Conservation (phyloP, 1,140 invertebrate genomes). For the Brachionus rubens region DNA sequence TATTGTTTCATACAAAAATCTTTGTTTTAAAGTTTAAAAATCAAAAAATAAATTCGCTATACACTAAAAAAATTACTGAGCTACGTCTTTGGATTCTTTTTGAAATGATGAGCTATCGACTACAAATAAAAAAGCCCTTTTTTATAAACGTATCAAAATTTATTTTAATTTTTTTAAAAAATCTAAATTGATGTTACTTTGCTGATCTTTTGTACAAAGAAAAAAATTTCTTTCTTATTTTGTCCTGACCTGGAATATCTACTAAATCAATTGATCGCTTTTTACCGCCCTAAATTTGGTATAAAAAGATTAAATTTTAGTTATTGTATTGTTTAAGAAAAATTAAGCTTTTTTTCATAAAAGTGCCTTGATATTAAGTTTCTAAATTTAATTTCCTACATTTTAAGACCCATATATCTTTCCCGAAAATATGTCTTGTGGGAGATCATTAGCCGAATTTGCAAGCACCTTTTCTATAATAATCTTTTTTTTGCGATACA, state of each 20-base stretch:
- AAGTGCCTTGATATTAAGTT: no score
- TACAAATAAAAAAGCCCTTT: conserved; percentile 9
- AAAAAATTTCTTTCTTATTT: conserved; percentile 25
- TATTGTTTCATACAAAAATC: conserved; percentile 31
- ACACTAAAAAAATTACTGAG: conserved; percentile 6
- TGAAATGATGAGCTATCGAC: conserved; percentile 33
- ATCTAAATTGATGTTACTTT: no score
- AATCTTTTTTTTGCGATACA: no score
- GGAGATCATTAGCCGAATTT: no score
- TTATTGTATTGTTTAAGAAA: conserved; percentile 7
- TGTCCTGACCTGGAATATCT: conserved; percentile 44
- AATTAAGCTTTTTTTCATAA: not conserved
- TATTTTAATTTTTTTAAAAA: not conserved
- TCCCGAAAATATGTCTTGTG: no score
- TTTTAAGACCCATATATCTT: no score
- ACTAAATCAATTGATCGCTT: conserved; percentile 13
- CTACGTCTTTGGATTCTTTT: conserved; percentile 29
- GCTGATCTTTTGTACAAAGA: conserved; percentile 7
- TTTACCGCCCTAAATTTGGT: no score
- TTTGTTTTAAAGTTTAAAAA: not conserved
- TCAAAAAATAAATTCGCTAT: not conserved
- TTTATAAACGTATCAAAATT: not conserved
- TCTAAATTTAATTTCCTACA: no score
- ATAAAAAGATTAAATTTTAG: no score
- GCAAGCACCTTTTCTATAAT: no score